These are phyloP conservation scores for Apamea sordens DNA, from an alignment of 2,888 invertebrate species.

Conservation along the genomic window DNA sequence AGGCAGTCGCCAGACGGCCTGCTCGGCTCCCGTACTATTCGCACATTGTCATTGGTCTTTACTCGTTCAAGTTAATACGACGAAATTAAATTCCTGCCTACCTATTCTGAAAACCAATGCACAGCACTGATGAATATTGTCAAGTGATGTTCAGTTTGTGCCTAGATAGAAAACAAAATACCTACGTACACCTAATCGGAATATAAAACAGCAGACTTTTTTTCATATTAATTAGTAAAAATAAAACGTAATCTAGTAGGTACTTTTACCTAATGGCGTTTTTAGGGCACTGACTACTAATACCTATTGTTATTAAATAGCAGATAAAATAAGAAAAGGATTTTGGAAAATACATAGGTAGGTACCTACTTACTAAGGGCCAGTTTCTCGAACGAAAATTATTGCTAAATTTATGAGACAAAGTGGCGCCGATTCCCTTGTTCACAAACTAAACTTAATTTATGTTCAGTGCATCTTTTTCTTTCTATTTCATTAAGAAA, in stretches of 20 bases:
- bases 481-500: too few species aligned
- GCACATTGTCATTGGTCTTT: too few species aligned
- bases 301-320: background rate
- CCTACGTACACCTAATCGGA: background rate
- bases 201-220: background rate
- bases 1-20: too few species aligned
- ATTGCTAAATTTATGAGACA: background rate
- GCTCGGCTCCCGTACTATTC: too few species aligned
- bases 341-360: background rate
- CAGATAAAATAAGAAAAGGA: background rate
- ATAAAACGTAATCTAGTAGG: background rate
- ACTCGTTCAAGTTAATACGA: too few species aligned
- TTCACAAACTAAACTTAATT: too few species aligned
- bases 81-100: too few species aligned
- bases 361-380: background rate
- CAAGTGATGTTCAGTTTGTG: conserved; percentile 18
- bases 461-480: too few species aligned
- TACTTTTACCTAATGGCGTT: background rate
- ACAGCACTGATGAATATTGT: conserved; percentile 6
- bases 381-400: background rate
- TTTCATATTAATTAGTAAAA: background rate
- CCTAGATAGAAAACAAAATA: background rate
- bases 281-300: background rate
- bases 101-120: too few species aligned
- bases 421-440: background rate